phyloP scores from a whole-genome alignment of 1,140 invertebrate genomes.

The Drosophila rufa region DNA sequence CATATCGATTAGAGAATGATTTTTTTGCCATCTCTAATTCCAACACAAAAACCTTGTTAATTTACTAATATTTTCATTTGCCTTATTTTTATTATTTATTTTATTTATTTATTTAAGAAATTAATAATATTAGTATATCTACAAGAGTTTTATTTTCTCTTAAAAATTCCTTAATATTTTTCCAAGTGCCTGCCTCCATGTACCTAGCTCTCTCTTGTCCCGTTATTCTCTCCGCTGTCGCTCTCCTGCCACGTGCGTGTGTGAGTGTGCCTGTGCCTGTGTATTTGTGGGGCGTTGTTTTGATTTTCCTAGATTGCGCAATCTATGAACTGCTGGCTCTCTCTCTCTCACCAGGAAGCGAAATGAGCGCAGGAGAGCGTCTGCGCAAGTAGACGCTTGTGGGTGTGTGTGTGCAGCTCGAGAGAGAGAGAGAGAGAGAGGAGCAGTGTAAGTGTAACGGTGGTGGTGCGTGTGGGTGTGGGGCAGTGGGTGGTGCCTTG shows the following conservation, averaged over 20 bases:
- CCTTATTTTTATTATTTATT: too few relatives aligned
- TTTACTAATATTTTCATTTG: too few relatives aligned
- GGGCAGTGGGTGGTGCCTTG: conserved; percentile 4
- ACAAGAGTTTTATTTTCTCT: too few relatives aligned
- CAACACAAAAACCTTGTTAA: too few relatives aligned
- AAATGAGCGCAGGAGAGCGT: conserved; percentile 2
- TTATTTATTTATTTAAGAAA: too few relatives aligned
- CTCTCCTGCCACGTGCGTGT: background rate
- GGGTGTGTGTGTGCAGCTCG: background rate
- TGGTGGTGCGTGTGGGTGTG: background rate
- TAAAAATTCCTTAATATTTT: background rate
- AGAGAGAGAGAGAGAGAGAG: too few relatives aligned
- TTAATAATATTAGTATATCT: too few relatives aligned
- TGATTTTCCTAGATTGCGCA: conserved; percentile 81
- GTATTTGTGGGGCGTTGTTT: conserved; percentile 80
- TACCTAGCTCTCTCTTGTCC: background rate
- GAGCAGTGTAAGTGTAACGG: too few relatives aligned
- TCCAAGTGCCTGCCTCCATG: background rate
- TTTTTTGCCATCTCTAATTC: too few relatives aligned
- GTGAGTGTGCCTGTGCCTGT: conserved; percentile 2
- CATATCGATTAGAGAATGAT: too few relatives aligned
- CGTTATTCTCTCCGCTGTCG: conserved; percentile 5
- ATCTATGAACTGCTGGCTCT: conserved; percentile 52
- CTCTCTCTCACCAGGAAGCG: conserved; percentile 47
- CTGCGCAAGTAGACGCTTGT: conserved; percentile 24